A percentile compares a stretch with the other conserved stretches of the same genome.
phyloP scores from a whole-genome alignment of 2,113 vertebrate species.

The Xyrauchen texanus region DNA sequence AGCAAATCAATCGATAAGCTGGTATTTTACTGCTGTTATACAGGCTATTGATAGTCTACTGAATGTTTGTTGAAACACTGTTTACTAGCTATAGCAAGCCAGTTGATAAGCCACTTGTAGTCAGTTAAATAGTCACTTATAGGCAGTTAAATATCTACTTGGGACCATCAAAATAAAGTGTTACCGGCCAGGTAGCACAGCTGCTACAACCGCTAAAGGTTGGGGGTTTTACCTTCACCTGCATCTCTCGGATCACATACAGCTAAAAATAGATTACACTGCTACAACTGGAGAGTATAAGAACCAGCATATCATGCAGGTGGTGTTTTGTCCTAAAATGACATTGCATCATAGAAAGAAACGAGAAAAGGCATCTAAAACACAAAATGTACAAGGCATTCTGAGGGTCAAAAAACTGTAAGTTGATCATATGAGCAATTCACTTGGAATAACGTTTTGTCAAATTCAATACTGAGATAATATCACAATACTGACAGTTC shows the following conservation, averaged over 20 bases:
- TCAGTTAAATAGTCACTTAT: no score
- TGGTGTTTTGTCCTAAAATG: not conserved
- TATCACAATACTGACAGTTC: slow-evolving; percentile 16
- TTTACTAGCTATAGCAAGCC: no score
- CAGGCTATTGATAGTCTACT: no score
- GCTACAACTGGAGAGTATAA: slow-evolving; percentile 14
- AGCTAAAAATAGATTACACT: slow-evolving; percentile 11
- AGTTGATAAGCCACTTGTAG: no score
- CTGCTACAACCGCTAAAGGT: slow-evolving; percentile 61
- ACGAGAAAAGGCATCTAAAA: not conserved
- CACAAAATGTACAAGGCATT: not conserved
- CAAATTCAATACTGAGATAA: slow-evolving; percentile 39
- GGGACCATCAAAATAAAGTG: no score
- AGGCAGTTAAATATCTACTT: no score
- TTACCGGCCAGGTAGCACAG: not conserved
- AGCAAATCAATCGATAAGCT: no score
- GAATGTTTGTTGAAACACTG: no score
- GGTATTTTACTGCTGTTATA: no score
- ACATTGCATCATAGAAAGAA: not conserved
- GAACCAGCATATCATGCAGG: not conserved
- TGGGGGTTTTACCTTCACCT: not conserved
- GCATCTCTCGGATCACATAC: not conserved
- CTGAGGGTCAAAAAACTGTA: no score
- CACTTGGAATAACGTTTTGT: not conserved
- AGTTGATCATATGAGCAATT: not conserved